A percentile compares a stretch with the other conserved stretches of the same genome.
Conservation (phyloP, 2,797 vertebrate genomes). For the Uromys caudimaculatus region DNA sequence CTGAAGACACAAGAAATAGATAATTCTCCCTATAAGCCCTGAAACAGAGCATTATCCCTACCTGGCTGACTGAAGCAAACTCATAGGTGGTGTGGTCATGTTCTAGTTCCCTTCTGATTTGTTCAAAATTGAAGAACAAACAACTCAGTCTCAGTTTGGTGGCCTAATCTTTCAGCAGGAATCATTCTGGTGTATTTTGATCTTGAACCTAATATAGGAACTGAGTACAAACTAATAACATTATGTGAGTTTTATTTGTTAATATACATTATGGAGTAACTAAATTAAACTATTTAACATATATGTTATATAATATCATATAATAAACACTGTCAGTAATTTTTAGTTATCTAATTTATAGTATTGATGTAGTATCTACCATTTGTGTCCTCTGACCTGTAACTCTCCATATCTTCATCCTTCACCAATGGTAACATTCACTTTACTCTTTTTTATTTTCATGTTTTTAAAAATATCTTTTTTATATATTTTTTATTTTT, state of each 20-base stretch:
- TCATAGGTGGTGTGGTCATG: not conserved
- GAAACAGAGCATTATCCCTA: not conserved
- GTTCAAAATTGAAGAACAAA: not conserved
- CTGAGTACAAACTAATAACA: not conserved
- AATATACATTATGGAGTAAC: not conserved
- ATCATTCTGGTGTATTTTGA: not conserved
- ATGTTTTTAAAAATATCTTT: too few species aligned
- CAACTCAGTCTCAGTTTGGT: not conserved
- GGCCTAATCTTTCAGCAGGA: not conserved
- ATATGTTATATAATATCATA: too few species aligned
- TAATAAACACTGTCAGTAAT: not conserved
- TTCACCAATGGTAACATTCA: not conserved
- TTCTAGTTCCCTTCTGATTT: not conserved
- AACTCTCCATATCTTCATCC: too few species aligned
- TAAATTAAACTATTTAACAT: too few species aligned
- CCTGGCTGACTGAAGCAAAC: rapidly evolving
- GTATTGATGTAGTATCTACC: too few species aligned
- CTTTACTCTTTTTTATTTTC: not conserved
- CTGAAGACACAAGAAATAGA: not conserved
- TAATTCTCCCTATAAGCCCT: not conserved
- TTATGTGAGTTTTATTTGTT: not conserved
- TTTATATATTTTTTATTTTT: too few species aligned
- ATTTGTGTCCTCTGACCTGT: not conserved
- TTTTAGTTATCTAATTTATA: not conserved
- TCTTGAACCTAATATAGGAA: not conserved